Evolutionary conservation across 2,888 invertebrate species (phyloP).

Genomic region (Auanema freiburgensis): DNA sequence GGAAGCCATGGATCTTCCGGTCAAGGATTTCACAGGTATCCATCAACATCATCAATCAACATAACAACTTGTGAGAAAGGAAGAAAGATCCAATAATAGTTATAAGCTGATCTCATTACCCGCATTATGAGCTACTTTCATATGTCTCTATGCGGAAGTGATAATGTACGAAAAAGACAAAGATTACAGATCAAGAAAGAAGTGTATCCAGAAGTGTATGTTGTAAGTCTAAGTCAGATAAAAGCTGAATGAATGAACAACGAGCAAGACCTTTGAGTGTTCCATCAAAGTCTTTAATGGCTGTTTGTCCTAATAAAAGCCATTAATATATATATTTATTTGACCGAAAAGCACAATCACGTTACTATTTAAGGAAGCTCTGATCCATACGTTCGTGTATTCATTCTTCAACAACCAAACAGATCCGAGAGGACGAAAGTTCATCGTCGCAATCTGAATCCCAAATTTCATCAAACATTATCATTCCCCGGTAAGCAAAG

Average conservation of each 20-base stretch:
- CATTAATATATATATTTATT: neutral
- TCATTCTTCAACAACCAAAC: constrained; percentile 49
- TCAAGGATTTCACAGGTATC: constrained; percentile 57
- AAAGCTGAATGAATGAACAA: too few species aligned
- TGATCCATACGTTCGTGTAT: constrained; percentile 60
- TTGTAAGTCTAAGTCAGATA: too few species aligned
- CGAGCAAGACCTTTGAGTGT: too few species aligned
- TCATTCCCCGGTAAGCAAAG: constrained; percentile 48
- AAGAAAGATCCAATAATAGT: too few species aligned
- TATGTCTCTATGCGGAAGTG: neutral
- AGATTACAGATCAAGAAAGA: neutral
- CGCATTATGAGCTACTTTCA: too few species aligned
- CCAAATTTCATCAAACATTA: constrained; percentile 58
- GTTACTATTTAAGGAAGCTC: constrained; percentile 46
- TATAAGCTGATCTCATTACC: too few species aligned
- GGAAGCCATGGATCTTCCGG: constrained; percentile 60
- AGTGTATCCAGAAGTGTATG: neutral
- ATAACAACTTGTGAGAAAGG: too few species aligned
- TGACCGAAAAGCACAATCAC: neutral
- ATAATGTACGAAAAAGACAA: neutral
- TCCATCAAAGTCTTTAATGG: too few species aligned
- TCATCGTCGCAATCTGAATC: constrained; percentile 54
- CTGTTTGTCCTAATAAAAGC: too few species aligned
- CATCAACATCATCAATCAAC: neutral
- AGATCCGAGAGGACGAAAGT: constrained; percentile 51